These are phyloP conservation scores for Glaucidium brasilianum DNA, from an alignment of 2,113 vertebrate genomes.

Conservation along the genomic window DNA sequence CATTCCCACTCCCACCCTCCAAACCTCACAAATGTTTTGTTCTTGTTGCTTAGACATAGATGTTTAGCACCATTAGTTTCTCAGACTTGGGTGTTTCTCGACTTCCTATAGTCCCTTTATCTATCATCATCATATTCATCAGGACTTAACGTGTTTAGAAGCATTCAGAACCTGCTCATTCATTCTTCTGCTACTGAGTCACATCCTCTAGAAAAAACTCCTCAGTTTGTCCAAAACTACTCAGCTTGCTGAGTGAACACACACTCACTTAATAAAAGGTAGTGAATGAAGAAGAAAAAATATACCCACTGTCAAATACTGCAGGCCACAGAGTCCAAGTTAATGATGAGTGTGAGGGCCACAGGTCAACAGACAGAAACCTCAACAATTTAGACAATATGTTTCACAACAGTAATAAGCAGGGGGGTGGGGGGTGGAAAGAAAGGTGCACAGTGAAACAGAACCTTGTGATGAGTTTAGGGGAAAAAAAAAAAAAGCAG, in stretches of 20 bases:
- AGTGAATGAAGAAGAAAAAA: background rate
- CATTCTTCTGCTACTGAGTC: background rate
- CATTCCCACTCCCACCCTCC: rapidly evolving
- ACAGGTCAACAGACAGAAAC: background rate
- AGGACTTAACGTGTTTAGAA: background rate
- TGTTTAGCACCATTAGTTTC: background rate
- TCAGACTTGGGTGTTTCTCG: background rate
- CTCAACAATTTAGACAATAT: background rate
- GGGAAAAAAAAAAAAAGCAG: background rate
- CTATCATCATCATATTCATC: background rate
- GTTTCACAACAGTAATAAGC: background rate
- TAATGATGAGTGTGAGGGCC: background rate
- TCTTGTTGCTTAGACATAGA: background rate
- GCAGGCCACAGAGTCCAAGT: background rate
- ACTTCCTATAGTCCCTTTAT: background rate
- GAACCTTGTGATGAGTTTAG: background rate
- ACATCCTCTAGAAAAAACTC: background rate
- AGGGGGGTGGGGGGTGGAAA: too few relatives aligned
- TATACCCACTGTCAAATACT: background rate
- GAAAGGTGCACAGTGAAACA: background rate
- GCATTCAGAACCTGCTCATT: background rate
- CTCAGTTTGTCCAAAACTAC: background rate
- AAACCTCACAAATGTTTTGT: background rate
- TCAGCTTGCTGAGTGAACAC: background rate
- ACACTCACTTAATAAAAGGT: background rate